Base-by-base conservation (phyloP, 2,797 vertebrate species). In the Protosalanx chinensis region DNA sequence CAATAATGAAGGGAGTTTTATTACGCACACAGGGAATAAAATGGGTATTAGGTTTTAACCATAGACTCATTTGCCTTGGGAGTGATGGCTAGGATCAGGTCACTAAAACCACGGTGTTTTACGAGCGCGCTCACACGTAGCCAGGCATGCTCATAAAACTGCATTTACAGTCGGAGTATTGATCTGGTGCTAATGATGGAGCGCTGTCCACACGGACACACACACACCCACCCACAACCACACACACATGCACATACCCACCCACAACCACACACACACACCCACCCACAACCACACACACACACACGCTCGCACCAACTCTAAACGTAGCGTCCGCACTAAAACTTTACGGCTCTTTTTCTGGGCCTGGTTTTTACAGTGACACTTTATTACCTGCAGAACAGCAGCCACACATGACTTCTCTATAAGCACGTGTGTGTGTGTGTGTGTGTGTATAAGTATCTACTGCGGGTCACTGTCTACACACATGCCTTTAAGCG, bases 81-180 rank as follows among this genome's bases (percentile, higher is more conserved):
- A 88, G 70, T 71, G 82, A 78, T 79, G 77, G 70, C 82, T 87
- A 91, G 88, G 92, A 90, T 91, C 87, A 89, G 89, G 86, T 82
- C 81, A 89, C 87, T 89, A 89, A 88, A 90, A 93, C 90, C 84
- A 92, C 82, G 81, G 85, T 85, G 74, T 91, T 91, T 95, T 93
- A 93, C 85, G 92, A 94, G 92, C 30, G 35, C 76, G 61, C 77
- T 53, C 59, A 62, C 59, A 57, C 66, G 60, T 35, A 59, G 53
- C 37, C 32, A 35, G 63, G 61, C 82, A 46, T 4, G 20, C 72
- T 85, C 89, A 89, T 91, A 95, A 94, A 93, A 86, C 75, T 91
- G 86, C 90, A 91, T 93, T 94, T 91, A 94, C 93, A 93, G 93
- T 92, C 93, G 63, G 79, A 72, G 83, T 91, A 94, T 91, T 93